Base-by-base conservation (phyloP, 1,140 invertebrate genomes). In the Wasmannia auropunctata region DNA sequence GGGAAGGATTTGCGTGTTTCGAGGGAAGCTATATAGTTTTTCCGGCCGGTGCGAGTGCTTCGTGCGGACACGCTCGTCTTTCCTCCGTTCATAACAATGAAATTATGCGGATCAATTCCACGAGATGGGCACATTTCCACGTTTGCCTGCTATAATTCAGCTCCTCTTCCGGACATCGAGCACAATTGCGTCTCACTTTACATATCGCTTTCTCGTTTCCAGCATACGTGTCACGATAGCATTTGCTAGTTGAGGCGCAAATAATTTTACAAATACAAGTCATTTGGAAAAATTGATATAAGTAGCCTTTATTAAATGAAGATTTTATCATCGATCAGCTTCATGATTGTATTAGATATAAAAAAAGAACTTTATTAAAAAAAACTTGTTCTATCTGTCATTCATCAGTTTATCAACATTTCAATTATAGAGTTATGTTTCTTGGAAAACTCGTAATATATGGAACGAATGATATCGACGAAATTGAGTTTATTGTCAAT, bases 21-120 rank as follows among this genome's bases (percentile, higher is more conserved):
- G 74, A 28, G 25, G 10, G 37, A 75, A 40, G 19, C 22, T 40
- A 25, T n/a, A 6, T n/a, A n/a, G n/a, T 10, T 34, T 34, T 74
- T 74, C 11, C 4, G 4, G 4, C 25, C 22, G 25, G 5, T 56
- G 10, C 8, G 49, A 25, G n/a, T 62, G 16, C 22, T 3, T 37
- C 25, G 16, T 34, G 22, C 19, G 16, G 22, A 62, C 0, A 10
- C 22, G 34, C n/a, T n/a, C 22, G 37, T 6, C 6, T 62, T 43
- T 77, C 28, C 16, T 62, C 11, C 54, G 5, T 77, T 7, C 25
- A n/a, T 63, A 77, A 63, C n/a, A 63, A 63, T 77, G 58, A 63
- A 77, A 77, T 77, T 77, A 77, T 77, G 25, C 58, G 37, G 58
- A 22, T 63, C 56, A 77, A 31, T 63, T 77, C 5, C 40, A 58